A percentile compares a stretch with the other conserved stretches of the same genome.
Evolutionary conservation across 1,140 invertebrate species (phyloP).

Genomic region (Drosophila ironensis): DNA sequence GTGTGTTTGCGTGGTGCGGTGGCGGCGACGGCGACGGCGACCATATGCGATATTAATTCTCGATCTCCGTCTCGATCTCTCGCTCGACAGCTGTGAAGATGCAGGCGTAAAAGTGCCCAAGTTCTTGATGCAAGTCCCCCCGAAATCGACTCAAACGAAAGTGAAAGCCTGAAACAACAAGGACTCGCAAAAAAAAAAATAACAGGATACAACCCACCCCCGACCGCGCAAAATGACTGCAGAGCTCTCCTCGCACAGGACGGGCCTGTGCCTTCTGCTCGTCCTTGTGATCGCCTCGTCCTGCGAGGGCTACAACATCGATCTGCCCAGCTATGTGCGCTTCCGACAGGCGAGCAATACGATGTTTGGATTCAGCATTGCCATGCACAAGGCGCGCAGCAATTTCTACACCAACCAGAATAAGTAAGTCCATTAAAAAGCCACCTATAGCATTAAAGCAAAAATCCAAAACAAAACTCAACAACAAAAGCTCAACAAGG

Average conservation of each 20-base stretch:
- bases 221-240: not conserved
- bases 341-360: conserved; percentile 64
- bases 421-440: too few species aligned
- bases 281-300: conserved; percentile 4
- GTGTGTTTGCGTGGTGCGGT: conserved; percentile 7
- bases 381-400: conserved; percentile 61
- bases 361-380: conserved; percentile 81
- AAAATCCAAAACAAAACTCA: too few species aligned
- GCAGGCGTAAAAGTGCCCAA: conserved; percentile 46
- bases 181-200: not conserved
- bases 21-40: too few species aligned
- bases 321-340: conserved; percentile 75
- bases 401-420: conserved; percentile 50
- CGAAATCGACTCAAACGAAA: conserved; percentile 26
- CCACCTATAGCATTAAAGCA: too few species aligned
- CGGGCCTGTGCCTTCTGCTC: conserved; percentile 18
- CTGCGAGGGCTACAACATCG: conserved; percentile 66
- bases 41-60: conserved; percentile 57
- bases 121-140: conserved; percentile 21
- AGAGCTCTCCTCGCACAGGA: not conserved
- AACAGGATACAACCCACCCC: not conserved
- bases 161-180: conserved; percentile 7
- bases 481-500: too few species aligned
- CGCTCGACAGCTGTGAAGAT: conserved; percentile 55
- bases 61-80: too few species aligned